Evolutionary conservation across 2,888 invertebrate species (phyloP), one percentile per base, ranked within the genome.

Genomic region (Uropetala carovei): DNA sequence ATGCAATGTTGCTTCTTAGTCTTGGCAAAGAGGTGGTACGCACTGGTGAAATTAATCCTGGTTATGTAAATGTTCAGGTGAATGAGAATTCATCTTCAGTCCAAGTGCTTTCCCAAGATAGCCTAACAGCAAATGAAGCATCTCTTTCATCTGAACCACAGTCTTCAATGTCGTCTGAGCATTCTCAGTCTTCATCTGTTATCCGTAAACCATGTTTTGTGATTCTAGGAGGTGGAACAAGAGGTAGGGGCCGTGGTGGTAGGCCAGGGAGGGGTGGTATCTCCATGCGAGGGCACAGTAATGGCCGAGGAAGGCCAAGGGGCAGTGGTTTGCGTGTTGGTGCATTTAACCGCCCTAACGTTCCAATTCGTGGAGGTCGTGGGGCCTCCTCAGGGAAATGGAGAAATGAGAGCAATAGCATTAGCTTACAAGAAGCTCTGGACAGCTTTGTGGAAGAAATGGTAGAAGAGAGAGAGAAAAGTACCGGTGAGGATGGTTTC

Each of bases 301-400:
- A 14, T 75, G 75, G 75, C 75, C 75, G 75, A 43, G 89, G 89
- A 30, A 89, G 89, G 89, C 64, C 64, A 22, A 89, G 89, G 27
- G 89, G 89, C 11, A 56, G 89, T 68, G 89, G 89, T 89, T 64
- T 64, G 30, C 64, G 89, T 22, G 68, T 89, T 56, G 89, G 89
- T 68, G 64, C 89, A 18, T 64, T 30, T 56, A 27, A 43, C 89
- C 64, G 13, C 64, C 86, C 16, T 59, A 59, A 86, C 89, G n/a
- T 11, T 64, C 89, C 68, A 68, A 27, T 64, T 27, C 89, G 68
- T n/a, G 60, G 43, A 64, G 89, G 68, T 10, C 89, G 89, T 10
- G 93, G 94, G 58, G 93, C 94, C 56, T 92, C 93, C n/a, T 94
- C 93, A 13, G 92, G 93, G 1, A 94, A 94, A 92, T 92, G 93